These are phyloP conservation scores for Phylloscopus trochilus DNA, from an alignment of 2,113 vertebrate species.

Conservation along the genomic window DNA sequence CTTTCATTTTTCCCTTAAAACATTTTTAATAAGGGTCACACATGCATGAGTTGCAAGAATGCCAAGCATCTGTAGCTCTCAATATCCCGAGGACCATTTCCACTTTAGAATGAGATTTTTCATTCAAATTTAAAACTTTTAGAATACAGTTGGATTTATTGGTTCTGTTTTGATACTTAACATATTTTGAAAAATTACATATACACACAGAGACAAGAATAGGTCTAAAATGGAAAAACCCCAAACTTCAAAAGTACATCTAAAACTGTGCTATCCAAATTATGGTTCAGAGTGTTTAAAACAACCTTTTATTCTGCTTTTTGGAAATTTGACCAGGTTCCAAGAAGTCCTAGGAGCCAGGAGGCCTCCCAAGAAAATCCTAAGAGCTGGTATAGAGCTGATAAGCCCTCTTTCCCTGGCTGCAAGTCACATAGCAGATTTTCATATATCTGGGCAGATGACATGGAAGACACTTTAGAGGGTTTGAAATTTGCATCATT, in stretches of 20 bases:
- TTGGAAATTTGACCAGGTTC: neutral
- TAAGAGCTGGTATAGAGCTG: neutral
- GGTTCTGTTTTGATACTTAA: neutral
- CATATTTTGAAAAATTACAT: neutral
- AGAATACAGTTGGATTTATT: neutral
- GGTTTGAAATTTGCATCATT: neutral
- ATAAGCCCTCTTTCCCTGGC: neutral
- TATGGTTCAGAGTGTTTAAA: neutral
- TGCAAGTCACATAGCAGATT: neutral
- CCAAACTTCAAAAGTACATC: neutral
- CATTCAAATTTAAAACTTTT: neutral
- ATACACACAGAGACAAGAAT: neutral
- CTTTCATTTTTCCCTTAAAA: slow-evolving; percentile 23
- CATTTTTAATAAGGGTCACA: slow-evolving; percentile 23
- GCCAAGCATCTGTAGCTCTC: neutral
- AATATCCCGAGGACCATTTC: neutral
- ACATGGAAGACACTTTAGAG: neutral
- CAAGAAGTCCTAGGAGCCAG: neutral
- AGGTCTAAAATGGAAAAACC: neutral
- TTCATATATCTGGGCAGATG: neutral
- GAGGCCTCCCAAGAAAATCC: neutral
- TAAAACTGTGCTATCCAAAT: neutral
- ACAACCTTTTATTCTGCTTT: neutral
- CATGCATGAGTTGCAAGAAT: neutral
- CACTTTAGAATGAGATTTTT: neutral